A percentile compares a stretch with the other conserved stretches of the same genome.
phyloP scores from a whole-genome alignment of 2,797 vertebrate species.

The Merluccius polli region DNA sequence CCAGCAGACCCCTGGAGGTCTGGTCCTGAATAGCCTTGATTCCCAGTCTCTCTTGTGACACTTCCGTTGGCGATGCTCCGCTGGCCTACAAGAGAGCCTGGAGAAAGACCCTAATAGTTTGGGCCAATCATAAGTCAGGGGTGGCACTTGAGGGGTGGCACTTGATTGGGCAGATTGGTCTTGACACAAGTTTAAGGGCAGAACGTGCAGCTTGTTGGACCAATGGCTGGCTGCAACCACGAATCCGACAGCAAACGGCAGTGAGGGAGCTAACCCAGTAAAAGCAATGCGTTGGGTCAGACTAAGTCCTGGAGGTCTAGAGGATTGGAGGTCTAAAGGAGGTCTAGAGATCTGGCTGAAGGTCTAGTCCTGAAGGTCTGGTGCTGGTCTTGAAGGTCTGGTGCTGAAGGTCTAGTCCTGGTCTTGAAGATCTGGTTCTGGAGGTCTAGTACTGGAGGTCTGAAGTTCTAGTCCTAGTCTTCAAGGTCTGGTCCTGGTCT shows the following conservation, averaged over 20 bases:
- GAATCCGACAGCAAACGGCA: not conserved
- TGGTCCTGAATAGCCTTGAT: not conserved
- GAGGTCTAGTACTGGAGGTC: too few species aligned
- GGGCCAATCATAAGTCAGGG: not conserved
- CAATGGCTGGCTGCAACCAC: not conserved
- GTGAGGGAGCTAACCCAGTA: not conserved
- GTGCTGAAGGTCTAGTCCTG: too few species aligned
- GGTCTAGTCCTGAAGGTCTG: not conserved
- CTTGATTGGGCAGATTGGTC: too few species aligned
- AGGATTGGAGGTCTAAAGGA: too few species aligned
- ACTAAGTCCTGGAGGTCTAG: not conserved
- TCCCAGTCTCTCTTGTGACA: not conserved
- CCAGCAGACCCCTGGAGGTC: not conserved
- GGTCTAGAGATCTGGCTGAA: not conserved
- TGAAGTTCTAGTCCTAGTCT: too few species aligned
- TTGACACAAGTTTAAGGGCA: too few species aligned
- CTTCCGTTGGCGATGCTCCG: not conserved
- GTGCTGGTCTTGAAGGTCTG: too few species aligned
- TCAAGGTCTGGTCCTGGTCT: too few species aligned
- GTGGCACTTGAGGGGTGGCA: too few species aligned
- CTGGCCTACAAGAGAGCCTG: too few species aligned
- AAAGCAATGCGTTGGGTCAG: not conserved
- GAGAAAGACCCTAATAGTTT: too few species aligned
- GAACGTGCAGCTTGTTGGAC: not conserved
- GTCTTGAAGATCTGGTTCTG: too few species aligned